These are phyloP conservation scores for Paramuricea clavata DNA, from an alignment of 92 coral and sea anemone species.

Conservation along the genomic window DNA sequence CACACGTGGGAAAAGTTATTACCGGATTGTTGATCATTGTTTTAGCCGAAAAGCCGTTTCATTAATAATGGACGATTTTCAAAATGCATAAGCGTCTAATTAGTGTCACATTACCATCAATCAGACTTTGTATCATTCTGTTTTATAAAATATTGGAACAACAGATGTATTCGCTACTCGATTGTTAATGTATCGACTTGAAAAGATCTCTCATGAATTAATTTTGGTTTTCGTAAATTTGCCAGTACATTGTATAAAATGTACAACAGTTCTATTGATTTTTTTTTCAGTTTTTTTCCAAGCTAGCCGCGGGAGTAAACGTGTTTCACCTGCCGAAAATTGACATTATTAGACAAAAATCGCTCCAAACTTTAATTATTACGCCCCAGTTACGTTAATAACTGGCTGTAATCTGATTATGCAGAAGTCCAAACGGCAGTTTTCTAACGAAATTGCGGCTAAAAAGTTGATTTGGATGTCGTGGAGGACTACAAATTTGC, in stretches of 20 bases:
- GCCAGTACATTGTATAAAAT: not conserved
- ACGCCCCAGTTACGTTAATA: conserved; percentile 49
- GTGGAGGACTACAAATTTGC: not conserved
- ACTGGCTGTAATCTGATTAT: conserved; percentile 48
- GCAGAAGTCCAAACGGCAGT: conserved; percentile 2
- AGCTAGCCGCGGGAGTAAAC: not conserved
- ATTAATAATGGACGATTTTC: conserved; percentile 97
- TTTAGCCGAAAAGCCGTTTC: conserved; percentile 82
- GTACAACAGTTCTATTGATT: not conserved
- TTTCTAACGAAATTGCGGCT: not conserved
- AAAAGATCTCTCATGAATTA: not conserved
- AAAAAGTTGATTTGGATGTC: not conserved
- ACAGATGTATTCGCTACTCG: conserved; percentile 39
- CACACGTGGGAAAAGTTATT: conserved; percentile 57
- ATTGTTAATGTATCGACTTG: conserved; percentile 33
- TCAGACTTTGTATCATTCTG: conserved; percentile 43
- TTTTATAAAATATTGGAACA: conserved; percentile 38
- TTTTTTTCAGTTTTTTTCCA: not conserved
- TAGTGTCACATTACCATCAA: conserved; percentile 50
- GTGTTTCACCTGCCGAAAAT: conserved; percentile 44
- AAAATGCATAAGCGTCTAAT: conserved; percentile 73
- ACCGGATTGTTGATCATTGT: conserved; percentile 83
- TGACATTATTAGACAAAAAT: conserved; percentile 32
- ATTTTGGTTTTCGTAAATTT: not conserved
- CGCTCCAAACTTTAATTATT: conserved; percentile 48